phyloP scores from a whole-genome alignment of 2,113 vertebrate genomes.

The Misgurnus mizolepis region DNA sequence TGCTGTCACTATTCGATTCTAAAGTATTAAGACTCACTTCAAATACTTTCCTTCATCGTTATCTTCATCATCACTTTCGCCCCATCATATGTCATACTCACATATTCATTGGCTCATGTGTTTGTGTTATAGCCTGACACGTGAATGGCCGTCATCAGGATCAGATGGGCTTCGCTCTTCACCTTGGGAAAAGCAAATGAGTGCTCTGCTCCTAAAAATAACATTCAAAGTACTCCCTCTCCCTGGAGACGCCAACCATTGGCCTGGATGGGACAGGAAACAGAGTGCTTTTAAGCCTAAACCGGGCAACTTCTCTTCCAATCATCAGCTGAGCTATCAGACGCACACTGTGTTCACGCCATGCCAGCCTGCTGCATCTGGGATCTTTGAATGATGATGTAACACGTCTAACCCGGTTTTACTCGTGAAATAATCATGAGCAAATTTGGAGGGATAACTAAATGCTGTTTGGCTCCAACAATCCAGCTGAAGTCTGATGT shows the following conservation, averaged over 20 bases:
- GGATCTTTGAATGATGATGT: constrained; percentile 45
- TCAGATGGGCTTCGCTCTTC: constrained; percentile 62
- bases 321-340: constrained; percentile 32
- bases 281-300: constrained; percentile 60
- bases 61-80: neutral
- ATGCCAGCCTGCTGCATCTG: constrained; percentile 31
- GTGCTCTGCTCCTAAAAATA: constrained; percentile 70
- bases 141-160: constrained; percentile 46
- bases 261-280: constrained; percentile 62
- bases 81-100: neutral
- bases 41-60: neutral
- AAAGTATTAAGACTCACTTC: neutral
- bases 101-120: constrained; percentile 14
- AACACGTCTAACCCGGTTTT: constrained; percentile 34
- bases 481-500: constrained; percentile 20
- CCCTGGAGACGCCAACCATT: constrained; percentile 58
- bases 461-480: constrained; percentile 8
- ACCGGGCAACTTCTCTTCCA: constrained; percentile 48
- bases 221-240: constrained; percentile 58
- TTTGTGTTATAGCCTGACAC: constrained; percentile 29
- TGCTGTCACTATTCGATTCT: neutral
- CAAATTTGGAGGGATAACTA: constrained; percentile 24
- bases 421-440: constrained; percentile 26
- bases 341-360: constrained; percentile 24
- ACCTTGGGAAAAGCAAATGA: constrained; percentile 63